Base-by-base conservation (phyloP, 2,797 vertebrate genomes). In the Gymnocypris eckloni region DNA sequence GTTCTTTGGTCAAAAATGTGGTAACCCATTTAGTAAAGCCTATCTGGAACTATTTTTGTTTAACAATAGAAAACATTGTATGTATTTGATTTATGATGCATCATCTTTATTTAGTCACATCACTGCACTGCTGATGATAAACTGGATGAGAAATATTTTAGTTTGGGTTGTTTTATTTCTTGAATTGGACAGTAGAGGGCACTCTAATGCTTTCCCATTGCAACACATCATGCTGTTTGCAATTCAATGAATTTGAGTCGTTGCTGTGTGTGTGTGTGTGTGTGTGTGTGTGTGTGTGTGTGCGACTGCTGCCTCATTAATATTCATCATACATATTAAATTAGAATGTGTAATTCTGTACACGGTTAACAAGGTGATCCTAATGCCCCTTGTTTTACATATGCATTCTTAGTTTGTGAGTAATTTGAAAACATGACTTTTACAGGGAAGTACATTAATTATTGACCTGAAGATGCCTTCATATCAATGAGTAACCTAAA, bases 181-280 rank as follows among this genome's bases (percentile, higher is more conserved):
- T 20, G 13, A 52, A 82, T 13, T 81, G 78, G 22, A 87, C 90
- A 84, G 76, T 81, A 91, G 91, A 87, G 70, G 91, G 84, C 87
- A 77, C 79, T 82, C 61, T 76, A 79, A 43, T 52, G 8, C 50
- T 41, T 79, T 52, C 43, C 54, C 6, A 59, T 18, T 71, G 64
- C 1, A 48, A 48, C 4, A 2, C 73, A 11, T n/a, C 41, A 15
- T 25, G 20, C 52, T 6, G 6, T 70, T 79, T 79, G 64, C 25
- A 80, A 33, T 80, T 64, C 22, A 73, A 37, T 67, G 72, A 76
- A 66, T 20, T 22, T 45, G 25, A 70, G n/a, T 52, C 67, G 13
- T 64, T 54, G 52, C 77, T 64, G 39, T 20, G 9, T 37, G 45
- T 13, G 4, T 54, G 80, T 81, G 80, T 52, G 69, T 70, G 67